phyloP scores from a whole-genome alignment of 2,888 invertebrate species.

The Agrochola litura region DNA sequence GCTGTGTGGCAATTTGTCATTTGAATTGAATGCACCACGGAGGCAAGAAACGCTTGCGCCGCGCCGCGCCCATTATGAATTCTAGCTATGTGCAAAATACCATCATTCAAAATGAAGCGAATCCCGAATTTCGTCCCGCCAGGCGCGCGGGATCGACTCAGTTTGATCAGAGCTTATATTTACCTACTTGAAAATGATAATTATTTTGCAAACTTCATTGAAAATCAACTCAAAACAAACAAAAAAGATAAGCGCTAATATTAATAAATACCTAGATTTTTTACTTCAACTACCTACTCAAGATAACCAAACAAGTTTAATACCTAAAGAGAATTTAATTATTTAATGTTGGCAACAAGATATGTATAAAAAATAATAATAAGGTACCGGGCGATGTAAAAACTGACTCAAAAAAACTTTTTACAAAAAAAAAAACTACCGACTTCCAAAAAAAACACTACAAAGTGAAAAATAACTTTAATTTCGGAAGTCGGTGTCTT shows the following conservation, averaged over 20 bases:
- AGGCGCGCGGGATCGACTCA: neutral
- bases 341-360: conserved; percentile 54
- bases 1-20: conserved; percentile 25
- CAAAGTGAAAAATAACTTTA: no score
- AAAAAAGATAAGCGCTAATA: conserved; percentile 12
- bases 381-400: conserved; percentile 32
- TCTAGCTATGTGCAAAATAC: neutral
- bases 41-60: neutral
- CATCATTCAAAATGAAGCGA: neutral
- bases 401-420: conserved; percentile 29
- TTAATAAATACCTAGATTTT: conserved; percentile 24
- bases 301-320: conserved; percentile 31
- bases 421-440: no score
- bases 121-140: neutral
- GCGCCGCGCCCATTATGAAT: neutral
- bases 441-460: no score
- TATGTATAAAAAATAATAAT: conserved; percentile 48
- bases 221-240: conserved; percentile 27
- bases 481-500: no score
- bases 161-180: neutral
- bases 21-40: conserved; percentile 29
- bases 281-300: conserved; percentile 15
- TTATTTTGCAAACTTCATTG: neutral
- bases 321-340: conserved; percentile 38
- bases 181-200: neutral